A percentile compares a stretch with the other conserved stretches of the same genome.
Evolutionary conservation across 2,888 invertebrate species (phyloP).

Genomic region (Steinernema hermaphroditum): DNA sequence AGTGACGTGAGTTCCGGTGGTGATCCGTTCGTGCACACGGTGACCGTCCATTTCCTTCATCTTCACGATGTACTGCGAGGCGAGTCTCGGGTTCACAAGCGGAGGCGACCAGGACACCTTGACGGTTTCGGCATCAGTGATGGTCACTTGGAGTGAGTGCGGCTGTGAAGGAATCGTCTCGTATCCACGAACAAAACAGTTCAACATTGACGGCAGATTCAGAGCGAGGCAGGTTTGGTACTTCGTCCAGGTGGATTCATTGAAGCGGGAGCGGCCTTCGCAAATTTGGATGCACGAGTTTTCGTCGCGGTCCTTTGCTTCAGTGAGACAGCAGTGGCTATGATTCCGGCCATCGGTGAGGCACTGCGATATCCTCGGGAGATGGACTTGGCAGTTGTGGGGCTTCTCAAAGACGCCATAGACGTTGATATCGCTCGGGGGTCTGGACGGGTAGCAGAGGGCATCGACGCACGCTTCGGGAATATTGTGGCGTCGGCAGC

Average conservation of each 20-base stretch:
- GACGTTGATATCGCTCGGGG: conserved; percentile 53
- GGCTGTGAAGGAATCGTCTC: conserved; percentile 51
- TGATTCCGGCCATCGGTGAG: conserved; percentile 59
- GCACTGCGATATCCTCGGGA: conserved; percentile 53
- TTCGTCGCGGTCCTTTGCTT: conserved; percentile 48
- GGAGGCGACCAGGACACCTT: conserved; percentile 42
- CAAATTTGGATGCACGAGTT: conserved; percentile 57
- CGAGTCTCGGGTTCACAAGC: conserved; percentile 38
- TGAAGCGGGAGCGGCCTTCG: conserved; percentile 32
- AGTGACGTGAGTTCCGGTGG: conserved; percentile 25
- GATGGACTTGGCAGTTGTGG: conserved; percentile 46
- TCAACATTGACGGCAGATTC: conserved; percentile 55
- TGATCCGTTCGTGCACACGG: neutral
- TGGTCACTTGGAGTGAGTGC: conserved; percentile 34
- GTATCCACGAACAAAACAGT: conserved; percentile 54
- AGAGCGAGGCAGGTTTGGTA: conserved; percentile 56
- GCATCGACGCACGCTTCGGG: conserved; percentile 48
- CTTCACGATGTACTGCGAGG: conserved; percentile 38
- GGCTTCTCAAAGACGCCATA: conserved; percentile 48
- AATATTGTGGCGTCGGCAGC: conserved; percentile 55
- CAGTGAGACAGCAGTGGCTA: conserved; percentile 50
- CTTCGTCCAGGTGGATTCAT: conserved; percentile 37
- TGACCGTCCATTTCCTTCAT: conserved; percentile 36
- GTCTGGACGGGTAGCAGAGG: conserved; percentile 52
- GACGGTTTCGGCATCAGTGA: conserved; percentile 34